phyloP scores from a whole-genome alignment of 2,113 vertebrate genomes.

The Lathamus discolor region DNA sequence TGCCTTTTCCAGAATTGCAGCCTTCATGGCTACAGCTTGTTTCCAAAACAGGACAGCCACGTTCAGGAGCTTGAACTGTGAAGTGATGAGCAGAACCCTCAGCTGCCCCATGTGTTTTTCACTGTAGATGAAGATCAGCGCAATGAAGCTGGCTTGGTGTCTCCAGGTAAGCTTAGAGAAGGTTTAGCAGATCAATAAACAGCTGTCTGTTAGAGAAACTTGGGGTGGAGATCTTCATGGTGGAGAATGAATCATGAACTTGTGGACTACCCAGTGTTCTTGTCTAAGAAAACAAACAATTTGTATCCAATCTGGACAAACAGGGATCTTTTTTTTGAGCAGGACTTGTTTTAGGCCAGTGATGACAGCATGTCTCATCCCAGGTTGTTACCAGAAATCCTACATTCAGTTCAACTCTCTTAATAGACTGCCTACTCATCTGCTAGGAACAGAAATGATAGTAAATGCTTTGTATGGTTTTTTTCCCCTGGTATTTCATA shows the following conservation, averaged over 20 bases:
- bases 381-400: not conserved
- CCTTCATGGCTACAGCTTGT: not conserved
- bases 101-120: constrained; percentile 51
- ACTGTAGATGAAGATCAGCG: constrained; percentile 73
- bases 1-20: not conserved
- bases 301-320: not conserved
- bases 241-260: constrained; percentile 9
- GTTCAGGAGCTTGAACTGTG: not conserved
- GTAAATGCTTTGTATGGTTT: not conserved
- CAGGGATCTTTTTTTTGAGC: not conserved
- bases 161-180: constrained; percentile 66
- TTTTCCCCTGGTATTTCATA: fast-evolving
- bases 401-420: not conserved
- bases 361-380: not conserved
- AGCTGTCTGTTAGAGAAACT: not conserved
- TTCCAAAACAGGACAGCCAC: not conserved
- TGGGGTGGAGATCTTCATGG: not conserved
- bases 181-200: not conserved
- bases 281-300: constrained; percentile 26
- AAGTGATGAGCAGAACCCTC: constrained; percentile 42
- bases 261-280: not conserved
- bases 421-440: not conserved
- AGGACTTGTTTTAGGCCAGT: not conserved
- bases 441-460: not conserved
- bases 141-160: constrained; percentile 69